phyloP scores from a whole-genome alignment of 2,797 vertebrate genomes.

The Cyclura pinguis region DNA sequence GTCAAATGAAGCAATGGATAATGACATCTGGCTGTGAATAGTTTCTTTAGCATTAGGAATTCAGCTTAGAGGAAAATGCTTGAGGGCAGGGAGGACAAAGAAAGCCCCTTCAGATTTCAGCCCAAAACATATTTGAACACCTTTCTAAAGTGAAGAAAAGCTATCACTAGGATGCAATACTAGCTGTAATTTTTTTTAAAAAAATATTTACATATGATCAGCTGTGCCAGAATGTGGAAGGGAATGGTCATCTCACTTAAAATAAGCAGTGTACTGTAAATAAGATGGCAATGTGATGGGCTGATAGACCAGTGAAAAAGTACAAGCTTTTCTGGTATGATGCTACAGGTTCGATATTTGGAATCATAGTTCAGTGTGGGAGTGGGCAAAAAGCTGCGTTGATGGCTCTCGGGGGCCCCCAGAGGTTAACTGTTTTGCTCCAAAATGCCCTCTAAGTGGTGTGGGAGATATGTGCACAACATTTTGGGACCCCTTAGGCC shows the following conservation, averaged over 20 bases:
- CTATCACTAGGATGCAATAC: not conserved
- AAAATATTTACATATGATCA: not conserved
- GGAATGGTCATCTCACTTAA: not conserved
- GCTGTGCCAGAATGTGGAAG: not conserved
- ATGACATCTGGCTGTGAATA: conserved; percentile 44
- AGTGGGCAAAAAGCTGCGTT: no score
- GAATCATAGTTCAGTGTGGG: no score
- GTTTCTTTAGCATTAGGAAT: conserved; percentile 16
- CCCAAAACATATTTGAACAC: not conserved
- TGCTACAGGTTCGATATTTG: not conserved
- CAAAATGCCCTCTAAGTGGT: no score
- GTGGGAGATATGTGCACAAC: no score
- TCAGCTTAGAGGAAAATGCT: conserved; percentile 50
- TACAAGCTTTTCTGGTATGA: no score
- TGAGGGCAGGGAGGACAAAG: not conserved
- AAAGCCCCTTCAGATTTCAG: conserved; percentile 25
- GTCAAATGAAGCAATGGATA: conserved; percentile 45
- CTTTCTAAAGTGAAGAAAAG: not conserved
- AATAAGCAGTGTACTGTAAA: not conserved
- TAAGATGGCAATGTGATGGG: not conserved
- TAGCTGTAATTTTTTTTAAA: not conserved
- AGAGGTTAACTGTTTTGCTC: no score
- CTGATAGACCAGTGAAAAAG: not conserved
- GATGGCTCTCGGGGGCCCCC: no score
- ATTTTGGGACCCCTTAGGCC: no score